Conservation (phyloP, 2,797 vertebrate species). For the Calcarius lapponicus region DNA sequence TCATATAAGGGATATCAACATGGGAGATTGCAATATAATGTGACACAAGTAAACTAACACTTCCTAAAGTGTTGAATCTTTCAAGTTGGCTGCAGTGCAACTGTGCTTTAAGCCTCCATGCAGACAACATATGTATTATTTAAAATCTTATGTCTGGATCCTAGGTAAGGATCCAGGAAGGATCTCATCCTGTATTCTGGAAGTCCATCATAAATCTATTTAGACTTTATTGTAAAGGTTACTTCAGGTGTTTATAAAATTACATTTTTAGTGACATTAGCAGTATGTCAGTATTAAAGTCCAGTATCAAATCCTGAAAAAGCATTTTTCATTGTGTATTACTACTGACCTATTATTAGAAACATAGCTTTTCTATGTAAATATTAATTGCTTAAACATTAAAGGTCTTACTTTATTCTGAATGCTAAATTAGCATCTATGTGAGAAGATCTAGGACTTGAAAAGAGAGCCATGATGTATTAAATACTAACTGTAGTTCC, state of each 20-base stretch:
- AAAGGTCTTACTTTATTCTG: constrained; percentile 67
- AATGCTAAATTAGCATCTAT: constrained; percentile 41
- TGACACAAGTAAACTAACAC: neutral
- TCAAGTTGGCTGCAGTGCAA: neutral
- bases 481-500: constrained; percentile 51
- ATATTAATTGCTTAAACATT: constrained; percentile 70
- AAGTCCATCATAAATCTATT: neutral
- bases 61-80: neutral
- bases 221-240: constrained; percentile 54
- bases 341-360: constrained; percentile 65
- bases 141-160: neutral
- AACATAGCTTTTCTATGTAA: constrained; percentile 69
- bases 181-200: neutral
- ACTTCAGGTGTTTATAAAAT: constrained; percentile 62
- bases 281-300: constrained; percentile 4
- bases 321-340: constrained; percentile 58
- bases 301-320: constrained; percentile 60
- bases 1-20: neutral
- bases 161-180: neutral
- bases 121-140: neutral
- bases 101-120: neutral
- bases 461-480: constrained; percentile 54
- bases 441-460: constrained; percentile 54
- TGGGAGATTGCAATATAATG: neutral
- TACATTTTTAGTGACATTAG: constrained; percentile 58